Conservation (phyloP, 2,113 vertebrate species). For the Sula dactylatra region DNA sequence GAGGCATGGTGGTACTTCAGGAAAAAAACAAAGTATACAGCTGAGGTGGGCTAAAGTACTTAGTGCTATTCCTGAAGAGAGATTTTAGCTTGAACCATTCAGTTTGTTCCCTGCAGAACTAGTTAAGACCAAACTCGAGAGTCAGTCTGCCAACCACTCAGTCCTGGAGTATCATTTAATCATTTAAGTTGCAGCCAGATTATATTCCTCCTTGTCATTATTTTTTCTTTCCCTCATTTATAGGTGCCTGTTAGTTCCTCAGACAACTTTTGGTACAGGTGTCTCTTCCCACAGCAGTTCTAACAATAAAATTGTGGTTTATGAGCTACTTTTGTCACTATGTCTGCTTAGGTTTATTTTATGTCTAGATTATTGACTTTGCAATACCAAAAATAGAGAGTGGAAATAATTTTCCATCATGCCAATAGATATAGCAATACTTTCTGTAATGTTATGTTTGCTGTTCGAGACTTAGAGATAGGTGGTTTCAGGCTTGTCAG, state of each 20-base stretch:
- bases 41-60: background rate
- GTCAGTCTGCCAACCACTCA: fast-evolving
- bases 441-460: background rate
- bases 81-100: fast-evolving
- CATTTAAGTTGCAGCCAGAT: background rate
- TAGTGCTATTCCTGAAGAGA: background rate
- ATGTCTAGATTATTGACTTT: background rate
- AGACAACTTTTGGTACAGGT: background rate
- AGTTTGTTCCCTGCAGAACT: background rate
- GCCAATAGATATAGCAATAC: background rate
- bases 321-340: background rate
- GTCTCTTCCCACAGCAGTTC: background rate
- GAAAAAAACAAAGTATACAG: background rate
- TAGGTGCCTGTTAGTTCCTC: background rate
- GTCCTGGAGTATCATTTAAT: background rate
- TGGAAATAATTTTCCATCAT: background rate
- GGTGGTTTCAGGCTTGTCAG: background rate
- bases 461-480: background rate
- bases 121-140: background rate
- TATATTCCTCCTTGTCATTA: background rate
- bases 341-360: background rate
- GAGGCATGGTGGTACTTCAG: background rate
- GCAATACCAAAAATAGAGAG: background rate
- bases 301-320: background rate
- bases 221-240: background rate